phyloP scores from a whole-genome alignment of 2,797 vertebrate genomes.

The Emydoidea blandingii region DNA sequence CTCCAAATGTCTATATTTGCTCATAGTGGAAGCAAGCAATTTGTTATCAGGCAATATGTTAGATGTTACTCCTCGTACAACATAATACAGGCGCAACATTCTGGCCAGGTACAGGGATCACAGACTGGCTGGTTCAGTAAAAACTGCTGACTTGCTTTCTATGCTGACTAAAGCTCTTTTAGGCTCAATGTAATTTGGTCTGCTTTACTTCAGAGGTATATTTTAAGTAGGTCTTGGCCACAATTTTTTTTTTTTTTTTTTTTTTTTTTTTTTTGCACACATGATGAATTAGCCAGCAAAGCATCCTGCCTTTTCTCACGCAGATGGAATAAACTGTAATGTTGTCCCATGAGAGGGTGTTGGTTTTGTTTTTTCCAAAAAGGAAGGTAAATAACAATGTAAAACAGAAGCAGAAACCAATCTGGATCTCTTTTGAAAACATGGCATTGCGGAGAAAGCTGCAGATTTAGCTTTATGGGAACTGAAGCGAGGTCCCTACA shows the following conservation, averaged over 20 bases:
- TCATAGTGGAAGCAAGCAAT: not conserved
- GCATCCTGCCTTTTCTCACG: conserved; percentile 64
- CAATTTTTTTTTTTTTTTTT: not conserved
- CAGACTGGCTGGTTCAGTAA: not conserved
- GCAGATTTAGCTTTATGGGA: not conserved
- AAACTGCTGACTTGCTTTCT: conserved; percentile 40
- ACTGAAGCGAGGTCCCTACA: not conserved
- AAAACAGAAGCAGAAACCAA: not conserved
- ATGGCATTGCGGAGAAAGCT: not conserved
- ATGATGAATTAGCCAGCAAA: conserved; percentile 61
- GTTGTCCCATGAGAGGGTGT: conserved; percentile 32
- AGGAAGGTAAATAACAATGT: not conserved
- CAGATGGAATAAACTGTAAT: conserved; percentile 11
- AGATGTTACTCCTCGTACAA: not conserved
- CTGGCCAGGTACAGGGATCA: conserved; percentile 48
- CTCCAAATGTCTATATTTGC: not conserved
- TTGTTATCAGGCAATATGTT: not conserved
- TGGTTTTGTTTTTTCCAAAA: not conserved
- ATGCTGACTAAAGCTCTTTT: conserved; percentile 57
- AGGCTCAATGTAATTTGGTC: conserved; percentile 52
- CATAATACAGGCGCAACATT: not conserved
- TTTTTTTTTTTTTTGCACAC: not conserved
- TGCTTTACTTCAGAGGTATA: conserved; percentile 63
- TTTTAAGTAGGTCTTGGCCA: conserved; percentile 50
- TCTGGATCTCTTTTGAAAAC: not conserved